Percentiles rank a stretch among this genome's conserved stretches.
phyloP scores from a whole-genome alignment of 30 jellyfish, hydroid and myxozoan species.

The Pseudorhiza aurosa region DNA sequence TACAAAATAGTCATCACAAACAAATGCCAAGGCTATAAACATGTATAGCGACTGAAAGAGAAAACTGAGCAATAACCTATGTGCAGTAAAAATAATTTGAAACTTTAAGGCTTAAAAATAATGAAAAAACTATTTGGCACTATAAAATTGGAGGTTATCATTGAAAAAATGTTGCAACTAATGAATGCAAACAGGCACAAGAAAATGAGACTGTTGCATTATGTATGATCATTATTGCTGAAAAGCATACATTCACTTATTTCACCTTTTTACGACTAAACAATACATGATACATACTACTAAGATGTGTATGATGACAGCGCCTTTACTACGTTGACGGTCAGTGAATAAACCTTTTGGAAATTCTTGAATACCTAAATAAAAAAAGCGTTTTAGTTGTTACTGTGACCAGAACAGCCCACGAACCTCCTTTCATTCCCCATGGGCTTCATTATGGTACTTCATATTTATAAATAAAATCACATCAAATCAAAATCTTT shows the following conservation, averaged over 20 bases:
- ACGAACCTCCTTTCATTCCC: too few relatives aligned
- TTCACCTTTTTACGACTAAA: not conserved
- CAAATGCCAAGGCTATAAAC: conserved; percentile 87
- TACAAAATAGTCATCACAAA: conserved; percentile 89
- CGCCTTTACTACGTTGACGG: conserved; percentile 72
- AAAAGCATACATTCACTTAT: not conserved
- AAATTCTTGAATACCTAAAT: conserved; percentile 69
- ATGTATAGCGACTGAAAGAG: conserved; percentile 78
- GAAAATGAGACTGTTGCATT: too few relatives aligned
- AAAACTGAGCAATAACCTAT: too few relatives aligned
- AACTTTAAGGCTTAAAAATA: too few relatives aligned
- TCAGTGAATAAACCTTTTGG: conserved; percentile 67
- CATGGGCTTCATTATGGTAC: too few relatives aligned
- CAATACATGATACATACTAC: conserved; percentile 29
- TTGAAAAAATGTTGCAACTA: not conserved
- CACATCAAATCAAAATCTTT: too few relatives aligned
- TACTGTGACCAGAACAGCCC: too few relatives aligned
- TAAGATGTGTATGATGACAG: conserved; percentile 60
- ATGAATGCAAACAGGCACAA: not conserved
- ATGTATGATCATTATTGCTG: not conserved
- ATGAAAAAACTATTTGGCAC: not conserved
- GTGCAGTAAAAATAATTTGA: too few relatives aligned
- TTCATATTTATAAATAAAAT: too few relatives aligned
- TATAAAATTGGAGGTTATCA: not conserved
- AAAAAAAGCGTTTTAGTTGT: too few relatives aligned